Evolutionary conservation across 1,140 invertebrate genomes (phyloP).

Genomic region (Temnothorax longispinosus): DNA sequence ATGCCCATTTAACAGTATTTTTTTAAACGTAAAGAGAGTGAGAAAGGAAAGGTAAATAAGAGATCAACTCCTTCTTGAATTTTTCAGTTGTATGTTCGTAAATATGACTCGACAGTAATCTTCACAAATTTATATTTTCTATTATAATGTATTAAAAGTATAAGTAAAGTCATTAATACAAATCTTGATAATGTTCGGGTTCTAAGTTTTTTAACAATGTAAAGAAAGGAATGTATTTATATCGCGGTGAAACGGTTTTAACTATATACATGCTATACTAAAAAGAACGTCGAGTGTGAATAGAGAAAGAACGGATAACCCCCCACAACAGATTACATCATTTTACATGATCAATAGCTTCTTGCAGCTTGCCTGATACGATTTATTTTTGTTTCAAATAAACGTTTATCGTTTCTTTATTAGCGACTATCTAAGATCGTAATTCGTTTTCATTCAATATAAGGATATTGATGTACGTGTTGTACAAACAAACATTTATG

Average conservation of each 20-base stretch:
- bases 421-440: neutral
- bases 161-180: neutral
- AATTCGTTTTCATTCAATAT: conserved; percentile 17
- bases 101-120: neutral
- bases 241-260: neutral
- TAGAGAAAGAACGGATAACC: neutral
- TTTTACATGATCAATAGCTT: conserved; percentile 14
- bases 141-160: neutral
- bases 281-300: neutral
- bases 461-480: conserved; percentile 9
- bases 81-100: neutral
- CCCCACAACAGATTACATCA: too few relatives aligned
- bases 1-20: neutral
- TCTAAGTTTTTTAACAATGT: neutral
- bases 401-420: conserved; percentile 38
- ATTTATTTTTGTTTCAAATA: conserved; percentile 33
- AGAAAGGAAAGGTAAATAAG: neutral
- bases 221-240: neutral
- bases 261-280: neutral
- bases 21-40: neutral
- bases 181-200: neutral
- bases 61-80: neutral
- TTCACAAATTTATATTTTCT: neutral
- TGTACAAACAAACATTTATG: neutral
- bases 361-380: neutral